Evolutionary conservation across 1,140 invertebrate species (phyloP).

Genomic region (Lordiphosa collinella): DNA sequence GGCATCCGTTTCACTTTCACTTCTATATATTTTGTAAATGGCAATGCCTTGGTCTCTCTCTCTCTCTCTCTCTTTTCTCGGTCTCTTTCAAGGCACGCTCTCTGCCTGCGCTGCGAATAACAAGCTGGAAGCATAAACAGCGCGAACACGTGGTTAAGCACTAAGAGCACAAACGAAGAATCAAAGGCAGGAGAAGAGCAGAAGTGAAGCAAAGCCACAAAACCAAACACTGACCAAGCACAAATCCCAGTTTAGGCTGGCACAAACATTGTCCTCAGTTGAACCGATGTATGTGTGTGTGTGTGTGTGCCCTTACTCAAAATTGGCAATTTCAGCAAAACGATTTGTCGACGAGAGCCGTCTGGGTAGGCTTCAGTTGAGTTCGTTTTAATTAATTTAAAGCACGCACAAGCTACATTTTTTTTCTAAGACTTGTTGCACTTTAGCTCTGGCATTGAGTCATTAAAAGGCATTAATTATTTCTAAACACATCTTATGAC

Average conservation of each 20-base stretch:
- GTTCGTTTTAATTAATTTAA: constrained; percentile 52
- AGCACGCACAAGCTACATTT: constrained; percentile 36
- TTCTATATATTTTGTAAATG: background rate
- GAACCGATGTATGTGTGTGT: constrained; percentile 25
- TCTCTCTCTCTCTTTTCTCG: background rate
- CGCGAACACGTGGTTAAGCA: constrained; percentile 53
- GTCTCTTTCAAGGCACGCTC: no score
- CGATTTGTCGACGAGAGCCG: constrained; percentile 9
- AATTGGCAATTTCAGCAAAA: constrained; percentile 38
- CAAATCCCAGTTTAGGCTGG: constrained; percentile 19
- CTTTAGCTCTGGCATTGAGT: constrained; percentile 10
- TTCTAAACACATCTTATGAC: constrained; percentile 59
- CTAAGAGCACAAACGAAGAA: constrained; percentile 10
- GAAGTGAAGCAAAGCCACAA: background rate
- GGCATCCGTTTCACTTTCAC: constrained; percentile 1
- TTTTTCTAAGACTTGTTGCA: constrained; percentile 42
- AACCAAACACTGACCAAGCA: constrained; percentile 7
- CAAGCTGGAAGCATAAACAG: constrained; percentile 53
- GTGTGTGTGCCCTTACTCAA: constrained; percentile 22
- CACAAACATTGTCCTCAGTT: constrained; percentile 13
- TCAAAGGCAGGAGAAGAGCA: constrained; percentile 2
- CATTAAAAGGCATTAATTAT: constrained; percentile 50
- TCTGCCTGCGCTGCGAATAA: constrained; percentile 47
- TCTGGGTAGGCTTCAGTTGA: constrained; percentile 10
- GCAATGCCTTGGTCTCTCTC: constrained; percentile 8